phyloP scores from a whole-genome alignment of 2,797 vertebrate species.

The Semaprochilodus insignis region DNA sequence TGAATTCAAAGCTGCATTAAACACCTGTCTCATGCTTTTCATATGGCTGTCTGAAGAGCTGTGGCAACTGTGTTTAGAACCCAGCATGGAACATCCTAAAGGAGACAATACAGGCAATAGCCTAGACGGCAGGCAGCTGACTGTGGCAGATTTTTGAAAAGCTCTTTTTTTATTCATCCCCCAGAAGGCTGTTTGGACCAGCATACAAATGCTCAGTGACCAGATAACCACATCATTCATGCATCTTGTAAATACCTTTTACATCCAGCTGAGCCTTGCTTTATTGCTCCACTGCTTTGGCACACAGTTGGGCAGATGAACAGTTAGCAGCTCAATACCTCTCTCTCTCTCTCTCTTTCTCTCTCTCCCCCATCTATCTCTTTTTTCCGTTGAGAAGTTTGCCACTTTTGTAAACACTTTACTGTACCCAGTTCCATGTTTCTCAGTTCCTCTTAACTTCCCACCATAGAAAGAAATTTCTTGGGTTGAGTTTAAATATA shows the following conservation, averaged over 20 bases:
- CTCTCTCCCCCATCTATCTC: not conserved
- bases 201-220: constrained; percentile 53
- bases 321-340: constrained; percentile 14
- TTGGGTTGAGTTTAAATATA: not conserved
- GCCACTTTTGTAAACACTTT: not conserved
- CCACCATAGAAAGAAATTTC: not conserved
- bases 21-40: not conserved
- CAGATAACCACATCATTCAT: constrained; percentile 47
- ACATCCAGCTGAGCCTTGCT: constrained; percentile 40
- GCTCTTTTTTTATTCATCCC: not conserved
- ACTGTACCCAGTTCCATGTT: not conserved
- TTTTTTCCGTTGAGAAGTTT: not conserved
- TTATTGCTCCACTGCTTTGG: constrained; percentile 12
- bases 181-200: constrained; percentile 32
- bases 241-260: constrained; percentile 45
- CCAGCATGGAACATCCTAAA: constrained; percentile 1
- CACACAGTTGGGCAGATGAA: constrained; percentile 10
- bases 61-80: constrained; percentile 3
- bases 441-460: not conserved
- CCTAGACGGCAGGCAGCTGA: constrained; percentile 15
- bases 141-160: constrained; percentile 34
- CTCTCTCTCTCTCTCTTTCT: not conserved
- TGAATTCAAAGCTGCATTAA: constrained; percentile 24
- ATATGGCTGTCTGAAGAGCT: constrained; percentile 6
- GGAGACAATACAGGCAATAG: constrained; percentile 26